Evolutionary conservation across 2,888 invertebrate species (phyloP).

Genomic region (Sylvicola cinctus): DNA sequence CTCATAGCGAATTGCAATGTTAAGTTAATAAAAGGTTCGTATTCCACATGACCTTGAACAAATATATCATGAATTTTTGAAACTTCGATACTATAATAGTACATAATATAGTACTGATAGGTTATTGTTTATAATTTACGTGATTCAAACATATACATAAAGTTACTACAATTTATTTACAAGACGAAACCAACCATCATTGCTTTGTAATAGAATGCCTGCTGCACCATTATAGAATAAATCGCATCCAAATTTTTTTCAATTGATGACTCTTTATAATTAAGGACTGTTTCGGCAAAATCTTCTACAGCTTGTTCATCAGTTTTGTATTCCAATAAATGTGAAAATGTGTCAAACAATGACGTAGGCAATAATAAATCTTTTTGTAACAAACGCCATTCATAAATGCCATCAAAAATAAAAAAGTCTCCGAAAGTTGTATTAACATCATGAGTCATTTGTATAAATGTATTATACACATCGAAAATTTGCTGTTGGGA

Average conservation of each 20-base stretch:
- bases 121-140: no score
- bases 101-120: no score
- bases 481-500: no score
- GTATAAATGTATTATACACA: no score
- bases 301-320: constrained; percentile 35
- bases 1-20: no score
- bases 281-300: constrained; percentile 40
- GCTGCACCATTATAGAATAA: constrained; percentile 36
- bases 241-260: constrained; percentile 36
- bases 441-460: no score
- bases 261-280: constrained; percentile 33
- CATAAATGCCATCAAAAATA: constrained; percentile 29
- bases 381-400: constrained; percentile 39
- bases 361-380: constrained; percentile 41
- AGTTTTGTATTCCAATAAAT: constrained; percentile 23
- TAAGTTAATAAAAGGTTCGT: no score
- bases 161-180: no score
- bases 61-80: no score
- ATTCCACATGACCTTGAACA: no score
- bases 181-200: constrained; percentile 33
- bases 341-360: constrained; percentile 42
- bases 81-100: no score
- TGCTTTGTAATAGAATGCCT: constrained; percentile 41
- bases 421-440: constrained; percentile 11
- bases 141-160: no score